These are phyloP conservation scores for Fulica atra DNA, from an alignment of 2,113 vertebrate genomes.

Conservation along the genomic window DNA sequence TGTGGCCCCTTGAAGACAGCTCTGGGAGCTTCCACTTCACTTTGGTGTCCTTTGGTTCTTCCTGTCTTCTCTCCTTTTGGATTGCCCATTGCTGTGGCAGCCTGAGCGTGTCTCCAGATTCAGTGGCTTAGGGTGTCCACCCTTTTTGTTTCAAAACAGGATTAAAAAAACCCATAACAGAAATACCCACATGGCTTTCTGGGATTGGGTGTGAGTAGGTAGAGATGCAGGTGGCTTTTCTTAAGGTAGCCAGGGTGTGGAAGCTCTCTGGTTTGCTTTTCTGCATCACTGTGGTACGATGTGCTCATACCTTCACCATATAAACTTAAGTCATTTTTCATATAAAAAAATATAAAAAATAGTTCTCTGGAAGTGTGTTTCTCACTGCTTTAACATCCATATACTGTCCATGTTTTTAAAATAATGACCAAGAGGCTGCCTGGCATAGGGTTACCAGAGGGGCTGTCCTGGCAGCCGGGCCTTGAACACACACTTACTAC, in stretches of 20 bases:
- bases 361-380: background rate
- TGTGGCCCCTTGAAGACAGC: background rate
- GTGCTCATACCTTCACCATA: background rate
- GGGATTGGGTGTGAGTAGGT: background rate
- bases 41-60: background rate
- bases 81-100: background rate
- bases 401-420: rapidly evolving
- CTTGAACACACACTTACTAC: background rate
- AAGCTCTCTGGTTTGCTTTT: background rate
- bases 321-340: background rate
- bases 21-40: background rate
- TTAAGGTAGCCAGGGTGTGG: background rate
- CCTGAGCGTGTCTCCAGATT: background rate
- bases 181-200: background rate
- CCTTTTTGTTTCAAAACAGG: background rate
- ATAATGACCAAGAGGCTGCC: background rate
- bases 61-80: background rate
- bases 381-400: background rate
- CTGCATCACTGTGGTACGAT: background rate
- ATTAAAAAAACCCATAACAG: background rate
- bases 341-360: background rate
- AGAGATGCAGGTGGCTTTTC: background rate
- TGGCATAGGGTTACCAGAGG: background rate
- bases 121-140: background rate
- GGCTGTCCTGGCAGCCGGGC: background rate